phyloP scores from a whole-genome alignment of 2,888 invertebrate genomes.

The Acanthosepion esculentum region DNA sequence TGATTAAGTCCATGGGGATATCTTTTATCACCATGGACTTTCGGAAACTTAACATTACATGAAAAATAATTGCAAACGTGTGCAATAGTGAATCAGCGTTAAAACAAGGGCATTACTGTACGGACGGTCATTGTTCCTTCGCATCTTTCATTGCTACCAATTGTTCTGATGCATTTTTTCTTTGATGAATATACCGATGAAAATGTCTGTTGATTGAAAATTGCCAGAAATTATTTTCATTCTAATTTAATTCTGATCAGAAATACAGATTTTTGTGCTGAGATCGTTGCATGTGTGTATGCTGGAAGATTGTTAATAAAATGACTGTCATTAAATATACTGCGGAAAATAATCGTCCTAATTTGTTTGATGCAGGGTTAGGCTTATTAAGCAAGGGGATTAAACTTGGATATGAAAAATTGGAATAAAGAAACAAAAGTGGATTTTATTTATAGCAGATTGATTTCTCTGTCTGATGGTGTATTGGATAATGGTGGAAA shows the following conservation, averaged over 20 bases:
- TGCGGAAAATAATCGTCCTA: background rate
- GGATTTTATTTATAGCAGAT: slow-evolving; percentile 17
- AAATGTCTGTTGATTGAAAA: background rate
- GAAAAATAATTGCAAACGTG: too few species aligned
- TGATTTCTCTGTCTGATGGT: background rate
- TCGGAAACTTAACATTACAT: too few species aligned
- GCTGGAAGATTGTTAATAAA: background rate
- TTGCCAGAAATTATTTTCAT: background rate
- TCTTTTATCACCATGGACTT: too few species aligned
- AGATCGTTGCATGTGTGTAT: background rate
- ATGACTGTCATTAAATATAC: background rate
- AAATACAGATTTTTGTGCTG: background rate
- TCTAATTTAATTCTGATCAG: background rate
- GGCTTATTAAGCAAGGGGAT: background rate
- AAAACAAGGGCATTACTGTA: background rate
- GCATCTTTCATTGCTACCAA: background rate
- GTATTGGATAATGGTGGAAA: background rate
- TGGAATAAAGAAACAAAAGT: background rate
- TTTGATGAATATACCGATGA: background rate
- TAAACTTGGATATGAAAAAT: slow-evolving; percentile 1
- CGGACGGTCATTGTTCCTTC: background rate
- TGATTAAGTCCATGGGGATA: too few species aligned
- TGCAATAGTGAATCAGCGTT: too few species aligned
- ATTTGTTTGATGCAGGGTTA: slow-evolving; percentile 18
- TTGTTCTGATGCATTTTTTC: background rate